Evolutionary conservation across 1,140 invertebrate genomes (phyloP).

Genomic region (Pseudomyrmex concolor): DNA sequence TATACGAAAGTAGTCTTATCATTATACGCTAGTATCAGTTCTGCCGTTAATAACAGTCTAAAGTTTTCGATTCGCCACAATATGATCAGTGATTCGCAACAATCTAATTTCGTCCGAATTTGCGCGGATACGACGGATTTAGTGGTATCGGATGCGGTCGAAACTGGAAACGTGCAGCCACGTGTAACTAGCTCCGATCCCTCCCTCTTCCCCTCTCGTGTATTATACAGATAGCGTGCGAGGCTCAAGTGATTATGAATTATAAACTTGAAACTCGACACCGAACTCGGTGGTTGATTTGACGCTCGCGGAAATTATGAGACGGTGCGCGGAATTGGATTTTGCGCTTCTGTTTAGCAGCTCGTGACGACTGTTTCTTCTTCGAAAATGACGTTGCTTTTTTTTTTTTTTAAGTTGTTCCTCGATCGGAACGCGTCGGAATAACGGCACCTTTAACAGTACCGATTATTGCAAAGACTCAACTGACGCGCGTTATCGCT

Average conservation of each 20-base stretch:
- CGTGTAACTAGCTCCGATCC: background rate
- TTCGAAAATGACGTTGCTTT: constrained; percentile 8
- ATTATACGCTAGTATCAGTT: background rate
- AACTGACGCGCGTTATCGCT: constrained; percentile 52
- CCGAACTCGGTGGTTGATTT: background rate
- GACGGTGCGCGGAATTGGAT: constrained; percentile 17
- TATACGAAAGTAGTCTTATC: background rate
- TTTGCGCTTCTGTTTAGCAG: background rate
- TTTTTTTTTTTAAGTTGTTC: background rate
- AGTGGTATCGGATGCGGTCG: constrained; percentile 42
- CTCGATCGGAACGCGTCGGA: background rate
- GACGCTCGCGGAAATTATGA: constrained; percentile 12
- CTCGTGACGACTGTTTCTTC: constrained; percentile 6
- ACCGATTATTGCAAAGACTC: constrained; percentile 28
- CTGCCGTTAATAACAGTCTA: background rate
- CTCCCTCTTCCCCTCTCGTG: too few relatives aligned
- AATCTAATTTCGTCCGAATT: constrained; percentile 46
- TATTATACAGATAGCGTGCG: background rate
- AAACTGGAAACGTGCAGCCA: constrained; percentile 34
- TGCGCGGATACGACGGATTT: constrained; percentile 31
- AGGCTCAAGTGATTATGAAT: constrained; percentile 43
- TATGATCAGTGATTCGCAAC: constrained; percentile 28
- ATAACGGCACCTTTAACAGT: constrained; percentile 63
- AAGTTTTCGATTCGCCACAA: constrained; percentile 23
- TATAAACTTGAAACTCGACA: constrained; percentile 45